Base-by-base conservation (phyloP, 2,797 vertebrate genomes). In the Enoplosus armatus region DNA sequence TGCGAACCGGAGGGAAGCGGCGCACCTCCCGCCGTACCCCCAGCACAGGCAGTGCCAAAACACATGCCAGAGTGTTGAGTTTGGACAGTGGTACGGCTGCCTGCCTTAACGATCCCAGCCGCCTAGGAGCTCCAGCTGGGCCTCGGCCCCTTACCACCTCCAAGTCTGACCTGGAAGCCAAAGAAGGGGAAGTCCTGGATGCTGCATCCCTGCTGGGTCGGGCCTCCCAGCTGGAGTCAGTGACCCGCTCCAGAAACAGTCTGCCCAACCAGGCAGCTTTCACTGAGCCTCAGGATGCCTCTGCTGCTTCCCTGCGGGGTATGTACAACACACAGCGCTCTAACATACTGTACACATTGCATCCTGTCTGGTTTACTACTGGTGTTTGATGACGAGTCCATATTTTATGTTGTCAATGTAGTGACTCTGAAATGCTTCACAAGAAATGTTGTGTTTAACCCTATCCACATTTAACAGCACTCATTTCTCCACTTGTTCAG, bases 81-180 rank as follows among this genome's bases (percentile, higher is more conserved):
- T 92, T 99, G 94, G 98, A 99, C 94, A 99, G 98, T 78, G 96
- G 98, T 86, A 97, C 97, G 16, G 94, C 94, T 16, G 97, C 97
- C 62, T 98, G 98, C 94, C 96, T 99, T 95, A 98, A 97, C 51
- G 97, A 98, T 84, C 94, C 97, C 79, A 94, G 94, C 77, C 96
- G 96, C 89, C 94, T 99, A 29, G 96, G 97, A 90, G 96, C 97
- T 68, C 97, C 97, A 3, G 93, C 96, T 45, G 96, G 94, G 76
- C 94, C 95, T 45, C 97, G 97, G 75, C 96, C 97, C 78, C 96
- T 99, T 86, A 99, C 98, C 91, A 99, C 98, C 92, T 99, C 98
- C 87, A 99, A 99, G 90, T 99, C 98, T 9, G 98, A 99, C 94
- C 95, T 99, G 85, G 98, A 99, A 96, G 98, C 98, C 96, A 99